Percentiles rank a stretch among this genome's conserved stretches.
Evolutionary conservation across 2,888 invertebrate species (phyloP).

Genomic region (Rhaphigaster nebulosa): DNA sequence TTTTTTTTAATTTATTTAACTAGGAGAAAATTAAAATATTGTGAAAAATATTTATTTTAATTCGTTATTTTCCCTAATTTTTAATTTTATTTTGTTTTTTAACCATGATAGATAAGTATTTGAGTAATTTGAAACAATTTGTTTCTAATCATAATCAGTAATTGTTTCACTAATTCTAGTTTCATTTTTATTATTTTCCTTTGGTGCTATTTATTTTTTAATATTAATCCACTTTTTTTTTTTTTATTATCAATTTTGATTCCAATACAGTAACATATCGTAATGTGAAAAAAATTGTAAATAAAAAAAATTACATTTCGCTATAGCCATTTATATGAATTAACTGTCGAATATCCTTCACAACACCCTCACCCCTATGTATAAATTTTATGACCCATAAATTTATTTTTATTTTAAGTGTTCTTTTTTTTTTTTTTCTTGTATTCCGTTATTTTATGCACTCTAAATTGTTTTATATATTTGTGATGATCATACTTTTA

Average conservation of each 20-base stretch:
- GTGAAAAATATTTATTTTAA: slow-evolving; percentile 24
- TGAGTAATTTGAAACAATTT: not conserved
- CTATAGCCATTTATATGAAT: not conserved
- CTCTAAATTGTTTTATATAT: not conserved
- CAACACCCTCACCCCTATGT: not conserved
- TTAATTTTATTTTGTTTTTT: not conserved
- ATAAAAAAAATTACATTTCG: not conserved
- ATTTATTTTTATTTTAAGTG: not conserved
- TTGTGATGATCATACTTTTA: not conserved
- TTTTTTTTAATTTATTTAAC: slow-evolving; percentile 30
- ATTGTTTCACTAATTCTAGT: not conserved
- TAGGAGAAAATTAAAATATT: slow-evolving; percentile 29
- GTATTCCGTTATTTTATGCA: not conserved
- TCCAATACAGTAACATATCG: not conserved
- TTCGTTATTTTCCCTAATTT: not conserved
- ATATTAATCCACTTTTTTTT: not conserved
- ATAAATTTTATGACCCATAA: not conserved
- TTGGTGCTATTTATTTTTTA: not conserved
- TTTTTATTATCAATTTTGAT: not conserved
- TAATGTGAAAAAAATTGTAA: not conserved
- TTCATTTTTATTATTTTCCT: not conserved
- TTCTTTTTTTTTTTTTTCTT: not conserved
- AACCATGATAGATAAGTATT: not conserved
- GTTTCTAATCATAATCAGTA: not conserved
- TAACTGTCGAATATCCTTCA: not conserved